Percentiles rank a stretch among this genome's conserved stretches.
These are phyloP conservation scores for Hirudo medicinalis DNA, from an alignment of 1,140 invertebrate genomes.

Conservation along the genomic window DNA sequence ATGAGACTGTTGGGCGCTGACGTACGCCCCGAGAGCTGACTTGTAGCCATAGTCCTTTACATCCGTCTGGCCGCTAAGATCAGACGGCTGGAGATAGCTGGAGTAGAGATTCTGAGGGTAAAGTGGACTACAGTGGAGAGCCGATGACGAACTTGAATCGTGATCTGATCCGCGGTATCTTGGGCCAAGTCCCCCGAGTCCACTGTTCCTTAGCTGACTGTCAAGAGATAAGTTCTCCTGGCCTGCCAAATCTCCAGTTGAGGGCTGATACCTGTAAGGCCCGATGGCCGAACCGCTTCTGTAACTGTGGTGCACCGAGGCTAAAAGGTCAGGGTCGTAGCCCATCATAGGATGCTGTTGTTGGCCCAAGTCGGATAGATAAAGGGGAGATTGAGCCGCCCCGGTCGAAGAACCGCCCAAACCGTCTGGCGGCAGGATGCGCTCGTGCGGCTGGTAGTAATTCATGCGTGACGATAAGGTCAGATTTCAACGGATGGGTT, in stretches of 20 bases:
- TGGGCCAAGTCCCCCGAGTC: background rate
- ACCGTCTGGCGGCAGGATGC: background rate
- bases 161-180: background rate
- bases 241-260: background rate
- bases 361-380: background rate
- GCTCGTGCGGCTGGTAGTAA: conserved; percentile 7
- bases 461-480: background rate
- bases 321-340: conserved; percentile 8
- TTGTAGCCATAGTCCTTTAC: background rate
- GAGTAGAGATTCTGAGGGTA: background rate
- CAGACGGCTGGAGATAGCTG: background rate
- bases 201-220: background rate
- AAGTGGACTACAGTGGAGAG: background rate
- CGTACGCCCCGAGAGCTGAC: background rate
- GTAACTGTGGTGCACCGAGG: conserved; percentile 8
- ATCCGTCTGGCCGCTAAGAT: background rate
- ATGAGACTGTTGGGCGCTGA: background rate
- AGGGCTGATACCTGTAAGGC: background rate
- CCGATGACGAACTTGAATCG: background rate
- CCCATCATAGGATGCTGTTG: background rate
- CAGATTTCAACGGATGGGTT: too few species aligned
- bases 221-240: background rate
- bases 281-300: background rate
- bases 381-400: background rate
- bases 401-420: background rate